Conservation (phyloP, 2,113 vertebrate species). For the Paradoxurus hermaphroditus region DNA sequence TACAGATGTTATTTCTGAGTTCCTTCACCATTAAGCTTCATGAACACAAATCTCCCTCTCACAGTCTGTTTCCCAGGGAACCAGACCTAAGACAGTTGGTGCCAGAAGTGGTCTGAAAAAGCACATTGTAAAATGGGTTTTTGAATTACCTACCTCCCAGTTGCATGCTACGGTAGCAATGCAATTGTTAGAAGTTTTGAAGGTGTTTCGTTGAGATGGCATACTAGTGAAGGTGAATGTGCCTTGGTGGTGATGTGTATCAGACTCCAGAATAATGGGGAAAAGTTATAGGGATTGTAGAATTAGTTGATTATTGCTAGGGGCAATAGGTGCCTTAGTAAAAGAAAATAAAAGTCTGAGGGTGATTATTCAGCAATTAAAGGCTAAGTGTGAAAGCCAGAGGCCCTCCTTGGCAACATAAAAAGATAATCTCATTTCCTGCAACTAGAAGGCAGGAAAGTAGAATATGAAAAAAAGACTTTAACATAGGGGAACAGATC, state of each 20-base stretch:
- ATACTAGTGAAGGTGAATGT: neutral
- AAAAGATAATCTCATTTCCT: neutral
- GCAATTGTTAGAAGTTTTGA: neutral
- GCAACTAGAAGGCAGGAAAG: neutral
- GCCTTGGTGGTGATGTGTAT: neutral
- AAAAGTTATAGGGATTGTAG: neutral
- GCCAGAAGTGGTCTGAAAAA: neutral
- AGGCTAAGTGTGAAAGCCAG: neutral
- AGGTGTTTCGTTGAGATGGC: neutral
- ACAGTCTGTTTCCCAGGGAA: neutral
- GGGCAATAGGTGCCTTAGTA: neutral
- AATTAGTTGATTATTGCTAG: constrained; percentile 1
- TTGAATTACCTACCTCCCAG: neutral
- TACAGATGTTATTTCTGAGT: neutral
- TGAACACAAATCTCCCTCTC: neutral
- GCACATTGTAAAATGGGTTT: neutral
- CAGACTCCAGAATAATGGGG: neutral
- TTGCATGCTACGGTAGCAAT: neutral
- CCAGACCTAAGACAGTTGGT: neutral
- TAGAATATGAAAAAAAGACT: neutral
- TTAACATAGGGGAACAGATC: neutral
- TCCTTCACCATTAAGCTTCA: neutral
- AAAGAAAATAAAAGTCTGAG: neutral
- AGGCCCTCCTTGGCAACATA: neutral
- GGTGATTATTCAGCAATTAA: constrained; percentile 10